phyloP scores from a whole-genome alignment of 2,113 vertebrate genomes.

The Pangasianodon hypophthalmus region DNA sequence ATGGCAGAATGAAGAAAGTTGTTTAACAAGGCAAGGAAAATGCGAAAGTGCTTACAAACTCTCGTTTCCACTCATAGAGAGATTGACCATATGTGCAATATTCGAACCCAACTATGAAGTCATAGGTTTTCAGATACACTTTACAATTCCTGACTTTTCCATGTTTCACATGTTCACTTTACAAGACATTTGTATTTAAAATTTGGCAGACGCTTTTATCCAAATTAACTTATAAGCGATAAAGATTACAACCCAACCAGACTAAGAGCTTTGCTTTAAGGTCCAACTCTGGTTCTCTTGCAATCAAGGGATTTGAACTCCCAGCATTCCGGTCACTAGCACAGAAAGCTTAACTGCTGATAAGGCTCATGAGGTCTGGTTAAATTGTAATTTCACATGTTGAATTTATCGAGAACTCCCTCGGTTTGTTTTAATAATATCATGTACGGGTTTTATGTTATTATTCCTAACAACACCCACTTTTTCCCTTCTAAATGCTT shows the following conservation, averaged over 20 bases:
- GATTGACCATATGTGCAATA: neutral
- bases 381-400: conserved; percentile 8
- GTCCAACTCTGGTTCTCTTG: neutral
- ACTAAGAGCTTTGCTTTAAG: neutral
- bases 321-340: neutral
- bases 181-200: neutral
- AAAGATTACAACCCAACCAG: neutral
- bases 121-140: neutral
- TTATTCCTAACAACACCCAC: conserved; percentile 63
- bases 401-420: neutral
- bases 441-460: conserved; percentile 48
- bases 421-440: conserved; percentile 63
- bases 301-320: conserved; percentile 5
- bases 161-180: neutral
- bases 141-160: neutral
- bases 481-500: conserved; percentile 65
- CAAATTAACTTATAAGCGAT: neutral
- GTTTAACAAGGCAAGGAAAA: conserved; percentile 70
- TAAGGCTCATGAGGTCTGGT: neutral
- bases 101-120: neutral
- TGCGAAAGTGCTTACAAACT: conserved; percentile 35
- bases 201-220: neutral
- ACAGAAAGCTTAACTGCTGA: neutral
- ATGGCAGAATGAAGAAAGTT: conserved; percentile 70
- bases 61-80: neutral